phyloP scores from a whole-genome alignment of 2,888 invertebrate genomes.

The Nomada fucata region DNA sequence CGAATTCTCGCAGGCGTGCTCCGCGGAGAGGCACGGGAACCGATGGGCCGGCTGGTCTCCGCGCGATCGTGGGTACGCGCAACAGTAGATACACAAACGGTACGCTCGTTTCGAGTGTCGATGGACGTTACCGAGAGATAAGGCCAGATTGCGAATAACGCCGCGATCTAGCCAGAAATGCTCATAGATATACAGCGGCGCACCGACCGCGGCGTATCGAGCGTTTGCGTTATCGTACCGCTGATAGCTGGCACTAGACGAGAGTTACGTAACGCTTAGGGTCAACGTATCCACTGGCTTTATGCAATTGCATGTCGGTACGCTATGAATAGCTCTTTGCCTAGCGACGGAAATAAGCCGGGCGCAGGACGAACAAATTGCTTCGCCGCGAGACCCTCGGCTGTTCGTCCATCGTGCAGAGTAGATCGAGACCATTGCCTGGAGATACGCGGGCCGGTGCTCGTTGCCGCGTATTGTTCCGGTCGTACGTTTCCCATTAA shows the following conservation, averaged over 20 bases:
- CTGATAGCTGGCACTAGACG: conserved; percentile 78
- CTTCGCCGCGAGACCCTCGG: neutral
- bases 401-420: too few relatives aligned
- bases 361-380: conserved; percentile 60
- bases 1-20: too few relatives aligned
- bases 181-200: conserved; percentile 64
- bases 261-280: conserved; percentile 79
- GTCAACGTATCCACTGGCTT: conserved; percentile 83
- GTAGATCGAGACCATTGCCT: too few relatives aligned
- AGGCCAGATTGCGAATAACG: conserved; percentile 70
- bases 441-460: neutral
- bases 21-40: conserved; percentile 3
- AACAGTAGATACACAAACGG: conserved; percentile 42
- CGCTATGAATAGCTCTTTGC: conserved; percentile 79
- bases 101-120: conserved; percentile 66
- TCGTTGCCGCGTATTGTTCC: neutral
- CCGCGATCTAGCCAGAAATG: conserved; percentile 65
- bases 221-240: conserved; percentile 76
- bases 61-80: conserved; percentile 4
- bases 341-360: conserved; percentile 68
- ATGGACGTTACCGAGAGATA: conserved; percentile 64
- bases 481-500: neutral
- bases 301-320: conserved; percentile 83
- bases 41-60: conserved; percentile 31
- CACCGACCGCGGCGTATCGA: conserved; percentile 60